Percentiles rank a stretch among this genome's conserved stretches.
phyloP scores from a whole-genome alignment of 2,888 invertebrate genomes.

The Mylabris sibirica region DNA sequence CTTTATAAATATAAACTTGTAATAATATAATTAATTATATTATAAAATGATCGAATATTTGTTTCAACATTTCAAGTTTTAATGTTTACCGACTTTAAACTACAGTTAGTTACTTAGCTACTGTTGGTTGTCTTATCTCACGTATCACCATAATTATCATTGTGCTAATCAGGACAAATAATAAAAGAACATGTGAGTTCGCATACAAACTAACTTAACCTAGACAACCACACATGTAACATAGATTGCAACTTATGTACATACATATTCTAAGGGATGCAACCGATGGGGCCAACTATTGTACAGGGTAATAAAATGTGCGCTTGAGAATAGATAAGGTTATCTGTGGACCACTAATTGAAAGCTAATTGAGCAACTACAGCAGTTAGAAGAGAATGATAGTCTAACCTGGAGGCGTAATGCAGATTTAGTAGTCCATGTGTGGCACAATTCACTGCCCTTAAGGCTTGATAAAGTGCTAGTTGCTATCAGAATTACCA shows the following conservation, averaged over 20 bases:
- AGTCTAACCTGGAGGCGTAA: slow-evolving; percentile 53
- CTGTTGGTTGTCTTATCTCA: slow-evolving; percentile 49
- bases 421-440: slow-evolving; percentile 57
- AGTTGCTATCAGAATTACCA: slow-evolving; percentile 52
- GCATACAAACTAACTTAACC: slow-evolving; percentile 50
- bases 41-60: neutral
- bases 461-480: slow-evolving; percentile 58
- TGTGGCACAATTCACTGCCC: slow-evolving; percentile 57
- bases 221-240: slow-evolving; percentile 38
- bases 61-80: neutral
- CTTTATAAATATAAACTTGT: neutral
- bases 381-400: slow-evolving; percentile 59
- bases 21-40: neutral
- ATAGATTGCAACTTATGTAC: slow-evolving; percentile 34
- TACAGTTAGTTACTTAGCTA: neutral
- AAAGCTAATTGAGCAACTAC: slow-evolving; percentile 62
- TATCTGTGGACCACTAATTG: slow-evolving; percentile 60
- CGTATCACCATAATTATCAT: slow-evolving; percentile 56
- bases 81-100: neutral
- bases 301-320: slow-evolving; percentile 49
- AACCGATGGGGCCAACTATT: slow-evolving; percentile 18
- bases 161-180: slow-evolving; percentile 55
- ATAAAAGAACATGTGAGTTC: slow-evolving; percentile 53
- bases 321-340: slow-evolving; percentile 59
- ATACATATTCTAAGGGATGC: slow-evolving; percentile 38